A percentile compares a stretch with the other conserved stretches of the same genome.
phyloP scores from a whole-genome alignment of 2,113 vertebrate genomes.

The Chionodraco myersi region DNA sequence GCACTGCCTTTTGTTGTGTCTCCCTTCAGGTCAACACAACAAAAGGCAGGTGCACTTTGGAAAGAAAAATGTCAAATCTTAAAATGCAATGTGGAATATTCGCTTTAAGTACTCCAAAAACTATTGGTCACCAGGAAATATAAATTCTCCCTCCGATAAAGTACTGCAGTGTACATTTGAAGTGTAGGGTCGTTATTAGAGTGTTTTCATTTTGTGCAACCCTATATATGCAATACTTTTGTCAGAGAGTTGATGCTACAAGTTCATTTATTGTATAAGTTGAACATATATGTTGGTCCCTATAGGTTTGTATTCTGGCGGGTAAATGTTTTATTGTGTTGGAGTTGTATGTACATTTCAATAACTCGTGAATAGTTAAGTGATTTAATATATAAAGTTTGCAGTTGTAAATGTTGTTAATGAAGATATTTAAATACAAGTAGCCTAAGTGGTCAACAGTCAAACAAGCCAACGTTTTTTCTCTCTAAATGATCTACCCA shows the following conservation, averaged over 20 bases:
- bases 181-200: neutral
- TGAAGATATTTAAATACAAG: neutral
- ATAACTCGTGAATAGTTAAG: neutral
- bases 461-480: neutral
- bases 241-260: neutral
- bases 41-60: neutral
- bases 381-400: neutral
- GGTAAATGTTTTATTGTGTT: too few relatives aligned
- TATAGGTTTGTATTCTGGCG: neutral
- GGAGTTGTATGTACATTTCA: neutral
- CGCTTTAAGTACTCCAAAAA: neutral
- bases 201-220: neutral
- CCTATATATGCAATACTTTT: neutral
- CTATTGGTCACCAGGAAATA: neutral
- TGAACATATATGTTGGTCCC: neutral
- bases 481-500: neutral
- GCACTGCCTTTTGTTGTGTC: slow-evolving; percentile 13
- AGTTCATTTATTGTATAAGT: neutral
- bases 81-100: neutral
- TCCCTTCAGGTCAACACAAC: too few relatives aligned
- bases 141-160: too few relatives aligned
- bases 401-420: neutral
- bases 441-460: neutral
- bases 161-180: too few relatives aligned
- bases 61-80: neutral